phyloP scores from a whole-genome alignment of 2,888 invertebrate genomes.

The Oscheius myriophilus region DNA sequence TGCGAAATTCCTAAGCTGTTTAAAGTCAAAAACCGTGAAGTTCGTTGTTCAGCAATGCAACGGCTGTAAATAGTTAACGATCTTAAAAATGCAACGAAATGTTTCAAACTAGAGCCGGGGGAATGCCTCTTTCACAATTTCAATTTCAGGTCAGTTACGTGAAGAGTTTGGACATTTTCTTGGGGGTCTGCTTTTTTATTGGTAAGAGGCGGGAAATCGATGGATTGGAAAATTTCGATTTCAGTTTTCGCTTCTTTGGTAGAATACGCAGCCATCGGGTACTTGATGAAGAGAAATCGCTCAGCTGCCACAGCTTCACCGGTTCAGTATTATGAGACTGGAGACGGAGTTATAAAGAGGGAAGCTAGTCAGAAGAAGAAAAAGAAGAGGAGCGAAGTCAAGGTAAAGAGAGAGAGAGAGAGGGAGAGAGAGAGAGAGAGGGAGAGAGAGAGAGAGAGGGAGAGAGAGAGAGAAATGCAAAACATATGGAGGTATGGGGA shows the following conservation, averaged over 20 bases:
- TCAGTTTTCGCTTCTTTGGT: conserved; percentile 68
- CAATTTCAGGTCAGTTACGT: conserved; percentile 67
- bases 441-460: neutral
- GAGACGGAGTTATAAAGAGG: conserved; percentile 44
- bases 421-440: neutral
- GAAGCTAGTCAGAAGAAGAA: conserved; percentile 41
- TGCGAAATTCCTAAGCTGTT: neutral
- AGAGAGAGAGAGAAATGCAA: neutral
- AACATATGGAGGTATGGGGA: conserved; percentile 41
- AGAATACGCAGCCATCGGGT: conserved; percentile 69
- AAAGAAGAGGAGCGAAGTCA: conserved; percentile 27
- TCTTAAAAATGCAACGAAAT: too few relatives aligned
- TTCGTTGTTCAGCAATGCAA: too few relatives aligned
- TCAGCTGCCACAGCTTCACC: conserved; percentile 49
- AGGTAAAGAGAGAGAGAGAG: conserved; percentile 14
- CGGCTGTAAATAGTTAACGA: too few relatives aligned
- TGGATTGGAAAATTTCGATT: conserved; percentile 19
- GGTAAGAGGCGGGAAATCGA: conserved; percentile 44
- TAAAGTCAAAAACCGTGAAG: too few relatives aligned
- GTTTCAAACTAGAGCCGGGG: too few relatives aligned
- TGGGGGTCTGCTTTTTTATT: conserved; percentile 72
- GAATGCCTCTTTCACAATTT: neutral
- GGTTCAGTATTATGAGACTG: conserved; percentile 56
- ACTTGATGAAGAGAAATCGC: conserved; percentile 64
- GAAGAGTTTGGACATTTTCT: conserved; percentile 71